Evolutionary conservation across 2,888 invertebrate species (phyloP).

Genomic region (Cryptus armator): DNA sequence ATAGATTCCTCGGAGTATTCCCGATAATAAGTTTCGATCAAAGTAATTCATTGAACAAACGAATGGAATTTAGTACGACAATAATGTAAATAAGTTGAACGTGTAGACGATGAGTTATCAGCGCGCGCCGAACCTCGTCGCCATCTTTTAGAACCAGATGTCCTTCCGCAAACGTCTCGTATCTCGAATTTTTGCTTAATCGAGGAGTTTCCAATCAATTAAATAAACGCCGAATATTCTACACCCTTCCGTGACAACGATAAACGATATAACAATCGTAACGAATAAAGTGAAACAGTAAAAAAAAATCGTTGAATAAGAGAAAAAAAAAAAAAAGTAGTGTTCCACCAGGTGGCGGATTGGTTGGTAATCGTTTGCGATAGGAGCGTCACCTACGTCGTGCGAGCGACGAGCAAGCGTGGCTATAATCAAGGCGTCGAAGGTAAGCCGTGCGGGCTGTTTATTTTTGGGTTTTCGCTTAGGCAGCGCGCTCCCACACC

Average conservation of each 20-base stretch:
- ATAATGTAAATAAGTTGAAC: not conserved
- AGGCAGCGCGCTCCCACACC: conserved; percentile 74
- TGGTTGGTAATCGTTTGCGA: conserved; percentile 46
- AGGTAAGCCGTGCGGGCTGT: conserved; percentile 87
- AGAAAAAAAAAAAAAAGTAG: not conserved
- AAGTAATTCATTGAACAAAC: not conserved
- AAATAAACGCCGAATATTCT: not conserved
- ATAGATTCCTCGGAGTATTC: not conserved
- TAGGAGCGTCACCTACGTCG: conserved; percentile 68
- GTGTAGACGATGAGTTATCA: conserved; percentile 1
- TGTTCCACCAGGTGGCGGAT: conserved; percentile 61
- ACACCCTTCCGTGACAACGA: not conserved
- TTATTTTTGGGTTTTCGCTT: conserved; percentile 81
- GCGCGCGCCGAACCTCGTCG: conserved; percentile 17
- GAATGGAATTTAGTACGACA: not conserved
- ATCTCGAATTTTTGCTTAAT: not conserved
- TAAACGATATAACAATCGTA: not conserved
- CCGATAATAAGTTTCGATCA: not conserved
- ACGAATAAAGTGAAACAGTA: not conserved
- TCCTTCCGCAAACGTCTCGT: not conserved
- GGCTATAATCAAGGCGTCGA: conserved; percentile 94
- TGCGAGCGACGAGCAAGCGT: conserved; percentile 87
- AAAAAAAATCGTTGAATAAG: not conserved
- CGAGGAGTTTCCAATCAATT: not conserved
- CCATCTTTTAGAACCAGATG: conserved; percentile 28